Evolutionary conservation across 2,888 invertebrate genomes (phyloP).

Genomic region (Gastracanthus pulcherrimus): DNA sequence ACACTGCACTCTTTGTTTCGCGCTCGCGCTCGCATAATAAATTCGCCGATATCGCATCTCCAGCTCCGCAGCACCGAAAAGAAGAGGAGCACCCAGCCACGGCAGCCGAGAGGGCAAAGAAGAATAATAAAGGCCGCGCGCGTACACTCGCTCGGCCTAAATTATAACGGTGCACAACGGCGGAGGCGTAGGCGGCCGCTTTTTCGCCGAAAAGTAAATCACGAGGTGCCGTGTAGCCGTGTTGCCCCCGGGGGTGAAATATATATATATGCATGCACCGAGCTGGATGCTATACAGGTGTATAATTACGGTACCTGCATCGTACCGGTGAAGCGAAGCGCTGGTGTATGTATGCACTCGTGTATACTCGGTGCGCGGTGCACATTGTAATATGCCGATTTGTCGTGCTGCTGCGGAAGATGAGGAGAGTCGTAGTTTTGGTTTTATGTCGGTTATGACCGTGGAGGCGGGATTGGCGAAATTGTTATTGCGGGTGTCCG

Average conservation of each 20-base stretch:
- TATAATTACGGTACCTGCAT: conserved; percentile 43
- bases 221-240: conserved; percentile 22
- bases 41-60: conserved; percentile 47
- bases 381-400: neutral
- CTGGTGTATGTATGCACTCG: neutral
- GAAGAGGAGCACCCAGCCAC: neutral
- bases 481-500: neutral
- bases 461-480: neutral
- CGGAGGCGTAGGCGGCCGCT: conserved; percentile 30
- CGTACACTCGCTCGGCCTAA: conserved; percentile 3
- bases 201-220: conserved; percentile 54
- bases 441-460: neutral
- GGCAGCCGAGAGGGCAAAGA: neutral
- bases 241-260: no score
- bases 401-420: neutral
- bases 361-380: neutral
- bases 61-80: neutral
- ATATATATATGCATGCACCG: neutral
- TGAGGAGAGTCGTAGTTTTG: neutral
- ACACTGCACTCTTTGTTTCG: conserved; percentile 2
- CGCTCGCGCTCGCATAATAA: conserved; percentile 28
- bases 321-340: neutral
- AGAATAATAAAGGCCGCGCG: neutral
- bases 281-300: conserved; percentile 15
- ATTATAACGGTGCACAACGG: conserved; percentile 42